These are phyloP conservation scores for Spisula solida DNA, from an alignment of 2,888 invertebrate species.

Conservation along the genomic window DNA sequence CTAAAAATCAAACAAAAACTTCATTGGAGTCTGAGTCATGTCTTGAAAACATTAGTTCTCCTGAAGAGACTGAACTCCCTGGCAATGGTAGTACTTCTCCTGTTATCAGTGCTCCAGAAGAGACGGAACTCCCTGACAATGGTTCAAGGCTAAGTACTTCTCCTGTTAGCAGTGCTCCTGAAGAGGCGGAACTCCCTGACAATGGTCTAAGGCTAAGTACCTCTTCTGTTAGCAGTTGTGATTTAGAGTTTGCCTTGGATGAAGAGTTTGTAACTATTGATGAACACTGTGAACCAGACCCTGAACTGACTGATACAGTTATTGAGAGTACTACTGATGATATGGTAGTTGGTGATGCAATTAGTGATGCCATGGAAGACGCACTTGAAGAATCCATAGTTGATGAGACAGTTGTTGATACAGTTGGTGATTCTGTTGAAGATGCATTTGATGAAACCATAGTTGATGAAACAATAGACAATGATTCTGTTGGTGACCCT, in stretches of 20 bases:
- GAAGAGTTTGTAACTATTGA: slow-evolving; percentile 39
- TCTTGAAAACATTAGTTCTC: not conserved
- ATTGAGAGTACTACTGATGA: too few species aligned
- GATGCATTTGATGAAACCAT: not conserved
- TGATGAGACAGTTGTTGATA: not conserved
- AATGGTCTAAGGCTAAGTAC: not conserved
- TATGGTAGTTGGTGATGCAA: not conserved
- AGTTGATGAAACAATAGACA: not conserved
- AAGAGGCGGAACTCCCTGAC: not conserved
- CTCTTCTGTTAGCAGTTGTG: slow-evolving; percentile 9
- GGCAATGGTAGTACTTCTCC: too few species aligned
- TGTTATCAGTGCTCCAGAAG: not conserved
- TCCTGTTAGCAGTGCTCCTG: not conserved
- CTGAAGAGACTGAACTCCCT: not conserved
- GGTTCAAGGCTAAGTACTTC: too few species aligned
- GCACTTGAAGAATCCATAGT: not conserved
- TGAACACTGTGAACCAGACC: slow-evolving; percentile 7
- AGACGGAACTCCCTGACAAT: too few species aligned
- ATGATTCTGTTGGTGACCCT: not conserved
- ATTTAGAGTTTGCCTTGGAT: slow-evolving; percentile 27
- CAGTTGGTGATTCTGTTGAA: not conserved
- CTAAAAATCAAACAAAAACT: not conserved
- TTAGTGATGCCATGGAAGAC: not conserved
- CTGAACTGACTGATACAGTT: not conserved
- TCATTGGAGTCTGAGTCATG: not conserved